Evolutionary conservation across 2,797 vertebrate species (phyloP).

Genomic region (Varecia variegata): DNA sequence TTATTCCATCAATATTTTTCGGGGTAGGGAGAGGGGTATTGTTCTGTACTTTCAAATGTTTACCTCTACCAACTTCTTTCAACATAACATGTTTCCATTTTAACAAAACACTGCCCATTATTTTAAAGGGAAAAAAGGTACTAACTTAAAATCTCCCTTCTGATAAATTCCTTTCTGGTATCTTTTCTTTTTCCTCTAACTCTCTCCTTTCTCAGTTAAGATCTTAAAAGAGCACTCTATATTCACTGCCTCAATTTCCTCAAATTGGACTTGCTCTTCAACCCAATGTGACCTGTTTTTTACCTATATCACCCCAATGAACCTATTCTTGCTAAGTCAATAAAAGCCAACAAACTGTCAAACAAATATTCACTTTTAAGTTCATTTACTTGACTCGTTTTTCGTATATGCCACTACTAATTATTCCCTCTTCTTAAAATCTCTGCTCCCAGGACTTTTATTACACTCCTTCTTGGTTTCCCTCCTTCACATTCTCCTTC

Average conservation of each 20-base stretch:
- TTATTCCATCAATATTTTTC: not conserved
- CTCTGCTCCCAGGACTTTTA: not conserved
- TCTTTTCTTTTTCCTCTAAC: not conserved
- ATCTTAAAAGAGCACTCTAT: not conserved
- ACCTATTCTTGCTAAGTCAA: not conserved
- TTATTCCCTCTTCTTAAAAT: not conserved
- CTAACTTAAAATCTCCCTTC: not conserved
- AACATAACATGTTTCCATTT: not conserved
- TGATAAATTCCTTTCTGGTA: not conserved
- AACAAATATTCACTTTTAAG: constrained; percentile 21
- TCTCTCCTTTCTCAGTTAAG: not conserved
- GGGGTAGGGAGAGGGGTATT: too few species aligned
- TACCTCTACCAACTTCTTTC: not conserved
- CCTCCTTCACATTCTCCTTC: not conserved
- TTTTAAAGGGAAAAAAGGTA: not conserved
- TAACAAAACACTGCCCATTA: not conserved
- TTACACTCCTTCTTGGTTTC: not conserved
- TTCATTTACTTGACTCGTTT: not conserved
- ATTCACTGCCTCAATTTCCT: not conserved
- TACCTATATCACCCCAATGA: not conserved
- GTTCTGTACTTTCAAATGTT: constrained; percentile 19
- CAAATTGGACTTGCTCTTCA: not conserved
- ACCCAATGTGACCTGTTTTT: not conserved
- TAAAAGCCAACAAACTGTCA: not conserved
- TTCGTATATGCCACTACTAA: not conserved